Conservation (phyloP, 2,113 vertebrate genomes). For the Oenanthe melanoleuca region DNA sequence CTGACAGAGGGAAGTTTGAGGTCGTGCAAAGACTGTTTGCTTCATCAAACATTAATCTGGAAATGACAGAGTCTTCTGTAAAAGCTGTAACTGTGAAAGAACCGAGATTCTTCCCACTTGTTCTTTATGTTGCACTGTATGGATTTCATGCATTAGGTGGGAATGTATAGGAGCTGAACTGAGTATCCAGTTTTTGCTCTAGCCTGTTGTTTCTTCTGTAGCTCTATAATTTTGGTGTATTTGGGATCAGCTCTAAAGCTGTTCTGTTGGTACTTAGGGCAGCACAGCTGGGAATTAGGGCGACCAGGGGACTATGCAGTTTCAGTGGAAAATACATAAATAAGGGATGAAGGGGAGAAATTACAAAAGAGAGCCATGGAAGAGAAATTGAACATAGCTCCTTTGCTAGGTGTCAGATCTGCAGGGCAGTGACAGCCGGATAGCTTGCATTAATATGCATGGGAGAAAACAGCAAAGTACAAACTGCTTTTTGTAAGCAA, state of each 20-base stretch:
- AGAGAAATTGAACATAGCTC: not conserved
- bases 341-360: not conserved
- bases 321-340: not conserved
- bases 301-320: not conserved
- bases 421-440: not conserved
- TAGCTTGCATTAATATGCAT: not conserved
- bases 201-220: not conserved
- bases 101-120: constrained; percentile 66
- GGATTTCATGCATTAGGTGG: constrained; percentile 76
- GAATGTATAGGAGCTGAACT: not conserved
- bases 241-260: not conserved
- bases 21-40: constrained; percentile 76
- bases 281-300: not conserved
- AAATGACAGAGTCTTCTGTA: constrained; percentile 70
- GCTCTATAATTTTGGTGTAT: not conserved
- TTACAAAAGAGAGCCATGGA: not conserved
- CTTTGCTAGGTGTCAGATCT: not conserved
- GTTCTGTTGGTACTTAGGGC: accelerated
- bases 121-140: constrained; percentile 81
- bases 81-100: constrained; percentile 62
- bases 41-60: constrained; percentile 73
- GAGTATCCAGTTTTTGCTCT: not conserved
- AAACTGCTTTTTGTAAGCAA: not conserved
- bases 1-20: constrained; percentile 71
- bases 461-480: not conserved